Evolutionary conservation across 2,888 invertebrate species (phyloP), one percentile per base, ranked within the genome.

Genomic region (Chloroclysta siterata): DNA sequence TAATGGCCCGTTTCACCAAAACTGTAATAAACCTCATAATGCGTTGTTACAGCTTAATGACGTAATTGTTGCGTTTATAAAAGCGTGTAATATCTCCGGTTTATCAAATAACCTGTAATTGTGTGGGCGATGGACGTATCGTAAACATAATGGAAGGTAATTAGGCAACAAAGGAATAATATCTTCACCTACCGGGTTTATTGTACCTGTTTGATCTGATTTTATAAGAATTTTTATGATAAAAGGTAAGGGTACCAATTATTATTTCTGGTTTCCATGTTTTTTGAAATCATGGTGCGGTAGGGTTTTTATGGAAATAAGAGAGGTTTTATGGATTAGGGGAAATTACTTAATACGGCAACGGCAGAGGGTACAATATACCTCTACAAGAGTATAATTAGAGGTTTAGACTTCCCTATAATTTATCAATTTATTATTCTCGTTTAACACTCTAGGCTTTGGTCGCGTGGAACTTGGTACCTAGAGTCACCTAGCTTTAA

Each of bases 71-170:
- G 62, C 63, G 63, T 61, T 62, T 54, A 51, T 54, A 14, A 47
- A 58, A 48, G 55, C 60, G 57, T 41, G 54, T 57, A 44, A 66
- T 62, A 59, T 53, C 44, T 41, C 7, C 46, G 50, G 63, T 60
- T 65, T 56, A 52, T 63, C 41, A 60, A 61, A 55, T 48, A 59
- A 39, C 63, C 53, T 50, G 57, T 58, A 33, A 63, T 60, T 51
- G 64, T 50, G 61, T 11, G 47, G 11, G 10, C 54, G 62, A 48
- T 64, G 60, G 57, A 62, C 62, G 68, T 59, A 63, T 67, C 68
- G 63, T 72, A 68, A 70, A 68, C 39, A 53, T 67, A 68, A 72
- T 68, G 62, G 51, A 53, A 28, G 62, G 60, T 65, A 69, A 68
- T 72, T 64, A 69, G 60, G 7, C 17, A 8, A 63, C 60, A 60